These are phyloP conservation scores for Scaeva pyrastri DNA, from an alignment of 2,888 invertebrate species.

Conservation along the genomic window DNA sequence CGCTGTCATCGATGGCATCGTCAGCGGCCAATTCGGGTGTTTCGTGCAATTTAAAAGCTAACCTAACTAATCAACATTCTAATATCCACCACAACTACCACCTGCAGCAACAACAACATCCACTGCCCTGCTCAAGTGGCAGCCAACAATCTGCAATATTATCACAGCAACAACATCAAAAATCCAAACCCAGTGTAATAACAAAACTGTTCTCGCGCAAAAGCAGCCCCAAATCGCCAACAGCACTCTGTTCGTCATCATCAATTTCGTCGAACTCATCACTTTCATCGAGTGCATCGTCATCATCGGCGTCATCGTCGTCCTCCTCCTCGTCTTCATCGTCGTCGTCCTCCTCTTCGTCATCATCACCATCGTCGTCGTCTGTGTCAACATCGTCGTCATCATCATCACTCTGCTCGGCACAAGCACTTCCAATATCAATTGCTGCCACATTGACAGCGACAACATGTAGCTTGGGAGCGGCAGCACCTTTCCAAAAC, in stretches of 20 bases:
- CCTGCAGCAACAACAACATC: constrained; percentile 74
- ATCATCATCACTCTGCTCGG: constrained; percentile 73
- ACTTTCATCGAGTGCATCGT: constrained; percentile 72
- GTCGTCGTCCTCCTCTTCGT: constrained; percentile 79
- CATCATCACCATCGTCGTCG: constrained; percentile 78
- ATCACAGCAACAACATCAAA: constrained; percentile 76
- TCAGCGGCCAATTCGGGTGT: constrained; percentile 69
- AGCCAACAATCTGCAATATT: constrained; percentile 53
- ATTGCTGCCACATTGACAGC: constrained; percentile 82
- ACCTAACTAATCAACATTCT: constrained; percentile 74
- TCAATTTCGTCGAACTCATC: constrained; percentile 73
- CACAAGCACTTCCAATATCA: constrained; percentile 80
- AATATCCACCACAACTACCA: constrained; percentile 74
- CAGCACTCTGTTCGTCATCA: constrained; percentile 79
- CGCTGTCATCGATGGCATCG: constrained; percentile 71
- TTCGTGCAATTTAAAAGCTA: constrained; percentile 78
- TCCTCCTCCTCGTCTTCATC: constrained; percentile 79
- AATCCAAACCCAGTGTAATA: constrained; percentile 84
- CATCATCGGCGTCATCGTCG: constrained; percentile 79
- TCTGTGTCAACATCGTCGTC: constrained; percentile 77
- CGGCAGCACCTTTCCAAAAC: constrained; percentile 72
- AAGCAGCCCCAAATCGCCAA: constrained; percentile 83
- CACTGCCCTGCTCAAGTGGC: constrained; percentile 59
- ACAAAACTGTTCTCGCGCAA: constrained; percentile 84
- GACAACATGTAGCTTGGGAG: constrained; percentile 81